Conservation (phyloP, 2,888 invertebrate genomes). For the Rhorus exstirpatorius region DNA sequence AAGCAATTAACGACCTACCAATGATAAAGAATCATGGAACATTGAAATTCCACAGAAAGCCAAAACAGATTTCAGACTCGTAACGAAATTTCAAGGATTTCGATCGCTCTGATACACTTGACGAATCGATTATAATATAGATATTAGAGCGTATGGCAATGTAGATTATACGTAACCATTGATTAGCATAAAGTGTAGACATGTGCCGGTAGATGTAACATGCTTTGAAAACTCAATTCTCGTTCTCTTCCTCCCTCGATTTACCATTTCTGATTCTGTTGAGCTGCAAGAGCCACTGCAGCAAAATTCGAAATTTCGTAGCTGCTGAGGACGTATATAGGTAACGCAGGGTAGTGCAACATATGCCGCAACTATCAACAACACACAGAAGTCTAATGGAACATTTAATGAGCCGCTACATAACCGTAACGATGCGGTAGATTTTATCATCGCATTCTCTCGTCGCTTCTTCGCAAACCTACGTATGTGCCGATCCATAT, state of each 20-base stretch:
- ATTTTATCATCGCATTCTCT: constrained; percentile 58
- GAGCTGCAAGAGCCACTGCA: constrained; percentile 44
- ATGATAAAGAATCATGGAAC: too few relatives aligned
- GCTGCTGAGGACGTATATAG: constrained; percentile 16
- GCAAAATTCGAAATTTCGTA: constrained; percentile 57
- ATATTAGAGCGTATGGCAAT: neutral
- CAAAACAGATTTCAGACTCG: too few relatives aligned
- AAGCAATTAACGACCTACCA: too few relatives aligned
- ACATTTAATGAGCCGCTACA: constrained; percentile 71
- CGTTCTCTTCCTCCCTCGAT: constrained; percentile 35
- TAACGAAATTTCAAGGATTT: neutral
- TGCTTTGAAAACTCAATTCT: constrained; percentile 51
- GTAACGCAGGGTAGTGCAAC: constrained; percentile 12
- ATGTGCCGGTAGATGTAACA: constrained; percentile 27
- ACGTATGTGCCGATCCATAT: constrained; percentile 16
- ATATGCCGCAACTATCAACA: constrained; percentile 59
- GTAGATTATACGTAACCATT: constrained; percentile 5
- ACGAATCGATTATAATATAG: neutral
- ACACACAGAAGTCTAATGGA: constrained; percentile 66
- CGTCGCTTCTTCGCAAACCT: constrained; percentile 31
- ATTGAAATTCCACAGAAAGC: too few relatives aligned
- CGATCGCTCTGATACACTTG: neutral
- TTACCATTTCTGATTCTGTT: constrained; percentile 19
- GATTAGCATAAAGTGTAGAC: constrained; percentile 51
- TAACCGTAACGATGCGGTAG: constrained; percentile 60